Evolutionary conservation across 2,113 vertebrate species (phyloP).

Genomic region (Strix uralensis): DNA sequence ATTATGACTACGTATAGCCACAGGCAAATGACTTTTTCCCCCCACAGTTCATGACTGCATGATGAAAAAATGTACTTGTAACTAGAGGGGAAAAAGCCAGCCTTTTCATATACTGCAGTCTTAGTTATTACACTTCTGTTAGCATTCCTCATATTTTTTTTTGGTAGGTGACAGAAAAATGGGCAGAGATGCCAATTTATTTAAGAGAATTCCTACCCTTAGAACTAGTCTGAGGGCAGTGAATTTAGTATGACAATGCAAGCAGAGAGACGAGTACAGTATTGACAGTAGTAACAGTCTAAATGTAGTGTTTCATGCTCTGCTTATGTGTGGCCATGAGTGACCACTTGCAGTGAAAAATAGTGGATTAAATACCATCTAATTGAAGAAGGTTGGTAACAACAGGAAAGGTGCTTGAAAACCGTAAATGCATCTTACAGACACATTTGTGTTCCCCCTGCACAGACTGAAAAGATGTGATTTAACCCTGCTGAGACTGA

Average conservation of each 20-base stretch:
- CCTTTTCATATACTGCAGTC: neutral
- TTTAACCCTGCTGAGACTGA: neutral
- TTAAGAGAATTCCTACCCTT: neutral
- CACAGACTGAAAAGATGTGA: neutral
- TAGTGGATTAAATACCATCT: neutral
- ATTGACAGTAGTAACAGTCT: neutral
- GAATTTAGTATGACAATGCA: neutral
- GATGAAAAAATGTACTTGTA: neutral
- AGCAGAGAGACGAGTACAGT: neutral
- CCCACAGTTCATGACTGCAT: neutral
- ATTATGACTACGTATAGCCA: neutral
- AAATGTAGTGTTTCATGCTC: neutral
- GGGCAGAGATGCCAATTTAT: neutral
- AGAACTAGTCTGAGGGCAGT: neutral
- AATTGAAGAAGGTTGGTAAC: neutral
- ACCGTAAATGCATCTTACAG: neutral
- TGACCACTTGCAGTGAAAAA: neutral
- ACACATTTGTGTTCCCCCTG: neutral
- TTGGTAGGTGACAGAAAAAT: neutral
- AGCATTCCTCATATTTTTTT: neutral
- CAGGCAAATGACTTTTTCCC: neutral
- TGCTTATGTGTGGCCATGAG: neutral
- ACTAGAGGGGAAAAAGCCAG: neutral
- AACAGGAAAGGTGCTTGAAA: neutral
- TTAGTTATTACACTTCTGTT: neutral